A percentile compares a stretch with the other conserved stretches of the same genome.
phyloP scores from a whole-genome alignment of 2,888 invertebrate genomes.

The Lepidocyrtinus sp. region DNA sequence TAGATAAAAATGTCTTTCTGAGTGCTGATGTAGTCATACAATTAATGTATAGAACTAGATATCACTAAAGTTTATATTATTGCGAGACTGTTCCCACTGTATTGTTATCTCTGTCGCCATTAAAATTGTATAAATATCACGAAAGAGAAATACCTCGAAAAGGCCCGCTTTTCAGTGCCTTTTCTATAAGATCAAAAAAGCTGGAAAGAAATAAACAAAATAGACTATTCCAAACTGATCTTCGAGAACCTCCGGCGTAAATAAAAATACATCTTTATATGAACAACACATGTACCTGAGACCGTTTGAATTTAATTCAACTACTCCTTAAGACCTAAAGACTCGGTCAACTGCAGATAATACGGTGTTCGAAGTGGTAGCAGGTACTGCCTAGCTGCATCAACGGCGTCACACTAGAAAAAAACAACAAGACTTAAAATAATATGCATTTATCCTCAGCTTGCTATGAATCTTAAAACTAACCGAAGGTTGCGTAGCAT shows the following conservation, averaged over 20 bases:
- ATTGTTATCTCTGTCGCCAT: not conserved
- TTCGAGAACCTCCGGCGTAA: no score
- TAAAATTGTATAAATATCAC: slow-evolving; percentile 30
- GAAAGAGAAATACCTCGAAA: slow-evolving; percentile 45
- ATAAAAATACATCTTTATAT: no score
- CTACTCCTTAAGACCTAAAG: slow-evolving; percentile 67
- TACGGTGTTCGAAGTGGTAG: slow-evolving; percentile 69
- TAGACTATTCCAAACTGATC: no score
- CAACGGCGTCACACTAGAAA: slow-evolving; percentile 71
- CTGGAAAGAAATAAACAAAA: slow-evolving; percentile 2
- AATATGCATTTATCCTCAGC: not conserved
- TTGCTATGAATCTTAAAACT: slow-evolving; percentile 16
- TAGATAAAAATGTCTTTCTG: not conserved
- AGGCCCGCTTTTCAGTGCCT: slow-evolving; percentile 52
- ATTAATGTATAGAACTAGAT: slow-evolving; percentile 22
- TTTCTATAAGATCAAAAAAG: slow-evolving; percentile 18
- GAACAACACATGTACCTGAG: slow-evolving; percentile 37
- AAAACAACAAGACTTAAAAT: no score
- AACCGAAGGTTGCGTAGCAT: slow-evolving; percentile 70
- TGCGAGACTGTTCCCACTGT: slow-evolving; percentile 48
- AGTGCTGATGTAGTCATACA: not conserved
- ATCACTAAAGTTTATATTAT: slow-evolving; percentile 47
- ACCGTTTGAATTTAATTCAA: slow-evolving; percentile 25
- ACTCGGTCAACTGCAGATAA: slow-evolving; percentile 69
- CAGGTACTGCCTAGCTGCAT: slow-evolving; percentile 69